These are phyloP conservation scores for Corbicula japonica DNA, from an alignment of 2,888 invertebrate genomes.

Conservation along the genomic window DNA sequence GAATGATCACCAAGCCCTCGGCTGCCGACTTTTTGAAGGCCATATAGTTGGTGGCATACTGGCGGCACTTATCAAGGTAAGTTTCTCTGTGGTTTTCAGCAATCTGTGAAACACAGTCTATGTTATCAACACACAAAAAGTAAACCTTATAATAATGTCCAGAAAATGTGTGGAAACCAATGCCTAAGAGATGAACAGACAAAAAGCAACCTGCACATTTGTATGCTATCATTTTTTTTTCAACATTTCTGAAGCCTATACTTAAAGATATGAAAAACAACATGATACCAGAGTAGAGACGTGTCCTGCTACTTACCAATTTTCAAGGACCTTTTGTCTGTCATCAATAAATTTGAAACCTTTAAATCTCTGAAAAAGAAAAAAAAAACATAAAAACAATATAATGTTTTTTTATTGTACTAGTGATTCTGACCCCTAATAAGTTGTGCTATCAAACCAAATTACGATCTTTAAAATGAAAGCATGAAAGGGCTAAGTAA, in stretches of 20 bases:
- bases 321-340: no score
- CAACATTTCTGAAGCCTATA: background rate
- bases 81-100: constrained; percentile 33
- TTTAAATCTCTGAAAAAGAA: no score
- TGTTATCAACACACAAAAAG: background rate
- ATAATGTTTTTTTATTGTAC: no score
- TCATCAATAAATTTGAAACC: no score
- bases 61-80: constrained; percentile 31
- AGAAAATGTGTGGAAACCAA: background rate
- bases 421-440: no score
- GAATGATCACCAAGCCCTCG: constrained; percentile 10
- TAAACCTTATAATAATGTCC: background rate
- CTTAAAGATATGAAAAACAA: constrained; percentile 24
- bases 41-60: constrained; percentile 40
- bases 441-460: no score
- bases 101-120: background rate
- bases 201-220: background rate
- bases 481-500: no score
- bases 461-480: no score
- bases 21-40: constrained; percentile 24
- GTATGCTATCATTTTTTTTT: background rate
- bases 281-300: no score
- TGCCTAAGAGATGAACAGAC: background rate
- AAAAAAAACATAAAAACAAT: no score
- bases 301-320: no score